Evolutionary conservation across 1,140 invertebrate genomes (phyloP).

Genomic region (Hyles vespertilio): DNA sequence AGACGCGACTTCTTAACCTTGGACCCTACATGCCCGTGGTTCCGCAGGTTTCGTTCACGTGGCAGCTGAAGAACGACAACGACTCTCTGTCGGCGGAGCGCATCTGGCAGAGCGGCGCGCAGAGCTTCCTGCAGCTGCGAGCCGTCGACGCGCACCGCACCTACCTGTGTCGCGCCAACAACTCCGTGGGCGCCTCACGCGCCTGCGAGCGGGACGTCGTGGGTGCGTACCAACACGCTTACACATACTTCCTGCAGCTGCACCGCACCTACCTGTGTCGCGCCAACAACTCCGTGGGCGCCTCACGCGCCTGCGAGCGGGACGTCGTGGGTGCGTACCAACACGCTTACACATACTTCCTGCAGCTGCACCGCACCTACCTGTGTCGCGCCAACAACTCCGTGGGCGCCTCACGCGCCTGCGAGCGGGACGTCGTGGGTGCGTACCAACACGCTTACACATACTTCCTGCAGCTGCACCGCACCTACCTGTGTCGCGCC

Average conservation of each 20-base stretch:
- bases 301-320: too few relatives aligned
- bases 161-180: conserved; percentile 90
- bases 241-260: neutral
- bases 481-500: too few relatives aligned
- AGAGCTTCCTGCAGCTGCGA: conserved; percentile 82
- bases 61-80: conserved; percentile 90
- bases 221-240: conserved; percentile 73
- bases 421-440: too few relatives aligned
- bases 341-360: too few relatives aligned
- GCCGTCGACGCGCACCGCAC: conserved; percentile 82
- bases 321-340: too few relatives aligned
- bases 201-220: conserved; percentile 88
- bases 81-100: conserved; percentile 81
- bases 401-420: too few relatives aligned
- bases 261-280: neutral
- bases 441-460: too few relatives aligned
- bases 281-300: neutral
- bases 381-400: too few relatives aligned
- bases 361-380: too few relatives aligned
- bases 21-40: too few relatives aligned
- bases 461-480: too few relatives aligned
- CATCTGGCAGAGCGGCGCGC: conserved; percentile 73
- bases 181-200: conserved; percentile 84
- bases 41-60: conserved; percentile 82
- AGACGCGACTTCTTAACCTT: too few relatives aligned